These are phyloP conservation scores for Ardeotis arabs DNA, from an alignment of 2,113 vertebrate genomes.

Conservation along the genomic window DNA sequence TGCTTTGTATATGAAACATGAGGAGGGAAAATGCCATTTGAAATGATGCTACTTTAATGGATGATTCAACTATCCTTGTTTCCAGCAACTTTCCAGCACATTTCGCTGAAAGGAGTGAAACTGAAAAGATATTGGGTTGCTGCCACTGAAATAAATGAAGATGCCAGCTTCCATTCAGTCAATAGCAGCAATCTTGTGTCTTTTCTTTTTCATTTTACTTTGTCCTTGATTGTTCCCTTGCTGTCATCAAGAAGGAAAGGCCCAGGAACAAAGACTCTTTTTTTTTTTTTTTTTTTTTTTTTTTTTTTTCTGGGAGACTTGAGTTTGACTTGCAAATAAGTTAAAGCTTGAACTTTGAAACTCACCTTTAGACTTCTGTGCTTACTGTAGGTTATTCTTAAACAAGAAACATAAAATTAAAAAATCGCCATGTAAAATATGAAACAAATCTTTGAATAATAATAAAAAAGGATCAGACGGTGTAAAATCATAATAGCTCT, in stretches of 20 bases:
- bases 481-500: background rate
- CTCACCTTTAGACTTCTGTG: background rate
- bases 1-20: background rate
- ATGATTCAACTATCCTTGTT: background rate
- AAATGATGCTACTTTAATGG: background rate
- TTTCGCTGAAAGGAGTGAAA: slow-evolving; percentile 4
- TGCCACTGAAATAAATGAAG: slow-evolving; percentile 57
- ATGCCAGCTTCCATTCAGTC: slow-evolving; percentile 34
- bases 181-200: background rate
- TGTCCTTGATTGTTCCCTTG: slow-evolving; percentile 17
- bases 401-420: background rate
- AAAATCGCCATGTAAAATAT: background rate
- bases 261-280: background rate
- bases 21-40: background rate
- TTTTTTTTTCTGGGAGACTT: background rate
- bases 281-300: background rate
- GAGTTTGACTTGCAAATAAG: background rate
- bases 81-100: background rate
- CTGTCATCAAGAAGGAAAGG: slow-evolving; percentile 12
- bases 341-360: background rate
- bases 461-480: background rate
- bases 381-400: background rate
- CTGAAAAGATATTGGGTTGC: background rate
- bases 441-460: background rate
- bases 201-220: slow-evolving; percentile 37